A percentile compares a stretch with the other conserved stretches of the same genome.
Conservation (phyloP, 2,113 vertebrate genomes). For the Ornithorhynchus anatinus region DNA sequence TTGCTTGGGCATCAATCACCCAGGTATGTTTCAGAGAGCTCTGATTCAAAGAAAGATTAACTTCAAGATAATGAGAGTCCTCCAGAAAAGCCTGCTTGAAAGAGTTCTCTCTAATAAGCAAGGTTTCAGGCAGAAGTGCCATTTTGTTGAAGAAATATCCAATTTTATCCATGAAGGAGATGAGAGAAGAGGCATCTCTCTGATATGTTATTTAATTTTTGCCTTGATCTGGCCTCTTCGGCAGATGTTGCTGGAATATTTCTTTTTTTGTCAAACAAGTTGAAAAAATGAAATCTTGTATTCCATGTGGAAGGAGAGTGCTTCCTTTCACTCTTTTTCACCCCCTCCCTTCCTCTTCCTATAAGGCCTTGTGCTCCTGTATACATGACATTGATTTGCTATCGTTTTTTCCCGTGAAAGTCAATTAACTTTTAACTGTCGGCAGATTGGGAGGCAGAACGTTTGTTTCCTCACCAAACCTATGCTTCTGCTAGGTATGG, state of each 20-base stretch:
- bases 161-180: not conserved
- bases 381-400: not conserved
- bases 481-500: not conserved
- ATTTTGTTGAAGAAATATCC: not conserved
- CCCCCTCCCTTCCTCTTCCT: not conserved
- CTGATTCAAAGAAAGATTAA: not conserved
- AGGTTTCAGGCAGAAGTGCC: not conserved
- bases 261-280: not conserved
- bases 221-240: not conserved
- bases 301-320: not conserved
- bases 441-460: not conserved
- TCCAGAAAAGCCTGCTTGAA: not conserved
- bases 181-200: not conserved
- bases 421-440: not conserved
- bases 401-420: not conserved
- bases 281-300: not conserved
- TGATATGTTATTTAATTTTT: not conserved
- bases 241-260: not conserved
- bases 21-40: not conserved
- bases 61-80: not conserved
- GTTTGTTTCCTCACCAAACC: not conserved
- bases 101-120: no score
- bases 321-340: not conserved
- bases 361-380: rapidly evolving
- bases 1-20: no score